Evolutionary conservation across 2,797 vertebrate species (phyloP).

Genomic region (Sphenopsis melanotis): DNA sequence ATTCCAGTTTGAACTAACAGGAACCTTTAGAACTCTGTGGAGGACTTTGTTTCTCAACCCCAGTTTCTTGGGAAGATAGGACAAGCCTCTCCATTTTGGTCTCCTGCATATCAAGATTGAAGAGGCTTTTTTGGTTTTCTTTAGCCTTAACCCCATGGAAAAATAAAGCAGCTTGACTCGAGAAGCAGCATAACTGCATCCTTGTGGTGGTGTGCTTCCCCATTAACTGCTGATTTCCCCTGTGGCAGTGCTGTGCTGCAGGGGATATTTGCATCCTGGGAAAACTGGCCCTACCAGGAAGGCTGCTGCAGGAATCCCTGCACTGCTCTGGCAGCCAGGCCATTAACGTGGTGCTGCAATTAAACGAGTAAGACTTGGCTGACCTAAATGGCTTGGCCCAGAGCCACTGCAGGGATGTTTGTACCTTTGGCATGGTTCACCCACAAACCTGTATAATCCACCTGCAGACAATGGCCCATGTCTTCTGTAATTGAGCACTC

Average conservation of each 20-base stretch:
- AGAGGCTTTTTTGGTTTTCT: neutral
- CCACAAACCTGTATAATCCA: neutral
- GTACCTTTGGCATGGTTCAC: neutral
- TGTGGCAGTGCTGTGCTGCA: neutral
- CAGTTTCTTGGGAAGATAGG: neutral
- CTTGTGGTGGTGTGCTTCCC: neutral
- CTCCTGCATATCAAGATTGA: neutral
- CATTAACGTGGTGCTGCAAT: neutral
- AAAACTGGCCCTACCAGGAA: neutral
- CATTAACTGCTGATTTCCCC: neutral
- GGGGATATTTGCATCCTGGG: neutral
- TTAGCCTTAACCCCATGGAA: neutral
- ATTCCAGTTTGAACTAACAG: neutral
- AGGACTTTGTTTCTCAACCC: neutral
- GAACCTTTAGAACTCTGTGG: neutral
- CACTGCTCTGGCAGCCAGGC: neutral
- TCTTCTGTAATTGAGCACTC: neutral
- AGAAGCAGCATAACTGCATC: neutral
- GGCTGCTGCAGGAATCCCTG: neutral
- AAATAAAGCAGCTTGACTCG: neutral
- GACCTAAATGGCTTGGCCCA: neutral
- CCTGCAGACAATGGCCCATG: neutral
- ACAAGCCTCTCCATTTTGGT: neutral
- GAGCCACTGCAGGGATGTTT: neutral
- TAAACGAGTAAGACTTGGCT: neutral